A percentile compares a stretch with the other conserved stretches of the same genome.
Evolutionary conservation across 2,797 vertebrate species (phyloP).

Genomic region (Myotis pilosus): DNA sequence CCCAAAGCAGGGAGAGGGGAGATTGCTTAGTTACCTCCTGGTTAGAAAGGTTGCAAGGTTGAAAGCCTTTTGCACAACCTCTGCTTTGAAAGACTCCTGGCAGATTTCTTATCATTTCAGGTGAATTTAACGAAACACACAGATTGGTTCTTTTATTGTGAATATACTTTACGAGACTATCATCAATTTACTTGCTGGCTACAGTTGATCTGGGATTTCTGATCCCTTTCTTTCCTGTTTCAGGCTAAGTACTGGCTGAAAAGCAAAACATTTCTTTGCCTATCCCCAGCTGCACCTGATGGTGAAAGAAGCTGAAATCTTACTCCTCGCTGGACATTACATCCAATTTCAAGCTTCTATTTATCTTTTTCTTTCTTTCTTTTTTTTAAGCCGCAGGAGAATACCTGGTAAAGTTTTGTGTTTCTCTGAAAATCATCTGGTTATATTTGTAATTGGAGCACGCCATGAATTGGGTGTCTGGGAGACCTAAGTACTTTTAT

Average conservation of each 20-base stretch:
- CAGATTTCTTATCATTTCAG: neutral
- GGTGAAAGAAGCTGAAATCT: constrained; percentile 52
- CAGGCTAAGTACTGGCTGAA: neutral
- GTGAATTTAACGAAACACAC: constrained; percentile 32
- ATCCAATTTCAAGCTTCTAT: constrained; percentile 17
- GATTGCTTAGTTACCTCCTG: neutral
- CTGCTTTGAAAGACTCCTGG: neutral
- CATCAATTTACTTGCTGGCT: constrained; percentile 26
- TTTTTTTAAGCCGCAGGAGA: constrained; percentile 1
- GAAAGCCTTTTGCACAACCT: neutral
- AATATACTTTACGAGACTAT: constrained; percentile 8
- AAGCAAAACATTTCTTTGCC: neutral
- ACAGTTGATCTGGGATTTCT: constrained; percentile 28
- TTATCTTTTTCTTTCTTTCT: neutral
- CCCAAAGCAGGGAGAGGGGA: neutral
- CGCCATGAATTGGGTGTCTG: neutral
- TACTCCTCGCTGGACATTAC: constrained; percentile 18
- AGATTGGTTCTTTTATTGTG: neutral
- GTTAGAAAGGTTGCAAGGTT: neutral
- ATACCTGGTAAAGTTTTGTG: neutral
- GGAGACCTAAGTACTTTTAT: constrained; percentile 10
- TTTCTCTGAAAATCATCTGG: constrained; percentile 24
- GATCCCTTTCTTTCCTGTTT: constrained; percentile 51
- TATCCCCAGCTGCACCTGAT: neutral
- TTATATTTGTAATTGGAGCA: constrained; percentile 53